phyloP scores from a whole-genome alignment of 1,140 invertebrate species.

The Riptortus pedestris region DNA sequence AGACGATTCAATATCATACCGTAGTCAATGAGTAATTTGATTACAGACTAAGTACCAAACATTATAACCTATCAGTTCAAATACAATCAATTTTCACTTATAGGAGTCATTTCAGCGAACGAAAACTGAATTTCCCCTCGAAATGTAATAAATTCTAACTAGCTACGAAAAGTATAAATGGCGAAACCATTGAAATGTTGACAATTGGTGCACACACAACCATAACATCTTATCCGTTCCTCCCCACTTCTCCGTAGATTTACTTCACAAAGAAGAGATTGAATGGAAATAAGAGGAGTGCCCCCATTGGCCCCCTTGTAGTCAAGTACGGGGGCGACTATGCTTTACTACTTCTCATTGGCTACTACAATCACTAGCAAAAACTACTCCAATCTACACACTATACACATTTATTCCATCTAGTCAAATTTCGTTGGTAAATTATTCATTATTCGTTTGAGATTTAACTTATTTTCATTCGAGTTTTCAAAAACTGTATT shows the following conservation, averaged over 20 bases:
- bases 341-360: neutral
- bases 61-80: neutral
- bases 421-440: too few relatives aligned
- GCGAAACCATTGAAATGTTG: conserved; percentile 28
- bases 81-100: neutral
- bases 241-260: conserved; percentile 27
- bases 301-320: conserved; percentile 23
- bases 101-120: neutral
- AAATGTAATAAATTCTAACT: neutral
- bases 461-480: too few relatives aligned
- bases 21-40: conserved; percentile 5
- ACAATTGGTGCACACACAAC: conserved; percentile 29
- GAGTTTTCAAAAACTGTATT: too few relatives aligned
- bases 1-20: conserved; percentile 3
- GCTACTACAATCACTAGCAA: neutral
- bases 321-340: neutral
- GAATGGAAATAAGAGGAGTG: conserved; percentile 25
- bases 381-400: neutral
- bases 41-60: conserved; percentile 12
- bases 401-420: too few relatives aligned
- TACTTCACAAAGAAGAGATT: conserved; percentile 28
- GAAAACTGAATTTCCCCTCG: neutral
- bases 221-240: conserved; percentile 28
- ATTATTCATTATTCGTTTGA: too few relatives aligned
- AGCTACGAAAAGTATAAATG: neutral